These are phyloP conservation scores for Crocidura indochinensis DNA, from an alignment of 2,797 vertebrate species.

Conservation along the genomic window DNA sequence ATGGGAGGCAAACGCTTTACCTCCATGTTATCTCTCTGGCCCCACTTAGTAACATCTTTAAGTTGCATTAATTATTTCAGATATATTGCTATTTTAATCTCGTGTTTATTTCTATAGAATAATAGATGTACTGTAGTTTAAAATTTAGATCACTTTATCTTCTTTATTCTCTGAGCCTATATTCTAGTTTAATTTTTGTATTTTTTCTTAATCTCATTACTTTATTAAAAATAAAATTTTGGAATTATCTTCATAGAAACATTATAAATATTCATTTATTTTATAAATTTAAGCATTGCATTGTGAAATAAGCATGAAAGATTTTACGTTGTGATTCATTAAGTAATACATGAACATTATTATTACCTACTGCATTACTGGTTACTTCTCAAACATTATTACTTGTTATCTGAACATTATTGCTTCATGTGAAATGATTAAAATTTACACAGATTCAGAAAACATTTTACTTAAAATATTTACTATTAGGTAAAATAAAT, in stretches of 20 bases:
- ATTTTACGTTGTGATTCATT: conserved; percentile 72
- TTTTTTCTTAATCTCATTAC: conserved; percentile 81
- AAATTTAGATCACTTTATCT: conserved; percentile 74
- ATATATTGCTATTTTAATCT: conserved; percentile 71
- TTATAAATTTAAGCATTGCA: conserved; percentile 61
- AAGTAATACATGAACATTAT: conserved; percentile 68
- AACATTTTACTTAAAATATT: conserved; percentile 62
- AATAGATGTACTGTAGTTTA: not conserved
- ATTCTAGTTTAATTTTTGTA: conserved; percentile 76
- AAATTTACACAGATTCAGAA: conserved; percentile 65
- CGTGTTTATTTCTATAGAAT: conserved; percentile 75
- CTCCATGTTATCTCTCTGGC: too few species aligned
- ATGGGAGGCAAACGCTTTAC: too few species aligned
- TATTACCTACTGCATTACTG: conserved; percentile 42
- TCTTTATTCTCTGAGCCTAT: conserved; percentile 80
- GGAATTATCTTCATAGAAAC: conserved; percentile 78
- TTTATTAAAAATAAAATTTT: conserved; percentile 75
- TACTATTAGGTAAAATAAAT: conserved; percentile 66
- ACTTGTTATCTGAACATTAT: too few species aligned
- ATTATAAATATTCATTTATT: conserved; percentile 74
- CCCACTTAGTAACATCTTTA: conserved; percentile 48
- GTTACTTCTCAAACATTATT: too few species aligned
- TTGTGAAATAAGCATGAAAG: conserved; percentile 69
- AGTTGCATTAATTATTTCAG: conserved; percentile 69
- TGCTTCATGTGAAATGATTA: conserved; percentile 61